Conservation (phyloP, 2,888 invertebrate species). For the Heliconius ethilla region DNA sequence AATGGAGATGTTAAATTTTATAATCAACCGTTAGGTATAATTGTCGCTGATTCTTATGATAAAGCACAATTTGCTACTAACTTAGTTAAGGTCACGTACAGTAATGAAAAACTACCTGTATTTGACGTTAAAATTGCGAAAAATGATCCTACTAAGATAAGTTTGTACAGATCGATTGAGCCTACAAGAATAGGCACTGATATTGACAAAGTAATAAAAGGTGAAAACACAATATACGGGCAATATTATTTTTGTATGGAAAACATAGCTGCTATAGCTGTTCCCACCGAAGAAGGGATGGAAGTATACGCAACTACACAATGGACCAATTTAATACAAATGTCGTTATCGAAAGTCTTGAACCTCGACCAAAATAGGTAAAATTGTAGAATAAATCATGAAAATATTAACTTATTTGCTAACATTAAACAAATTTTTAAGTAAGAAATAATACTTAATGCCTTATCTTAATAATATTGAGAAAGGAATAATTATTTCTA, state of each 20-base stretch:
- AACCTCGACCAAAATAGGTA: constrained; percentile 80
- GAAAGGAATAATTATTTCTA: background rate
- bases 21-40: constrained; percentile 85
- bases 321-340: constrained; percentile 77
- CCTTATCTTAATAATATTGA: too few species aligned
- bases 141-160: constrained; percentile 50
- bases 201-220: constrained; percentile 56
- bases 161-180: constrained; percentile 44
- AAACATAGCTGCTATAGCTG: constrained; percentile 79
- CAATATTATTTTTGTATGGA: constrained; percentile 88
- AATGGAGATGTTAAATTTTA: constrained; percentile 80
- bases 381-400: background rate
- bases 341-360: constrained; percentile 73
- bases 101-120: constrained; percentile 59
- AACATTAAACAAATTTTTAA: background rate
- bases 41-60: constrained; percentile 80
- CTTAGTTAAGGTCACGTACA: constrained; percentile 79
- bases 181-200: constrained; percentile 51
- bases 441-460: background rate
- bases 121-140: constrained; percentile 55
- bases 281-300: constrained; percentile 85
- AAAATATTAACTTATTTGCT: background rate
- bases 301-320: constrained; percentile 82
- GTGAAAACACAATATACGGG: constrained; percentile 59
- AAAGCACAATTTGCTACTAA: constrained; percentile 78